phyloP scores from a whole-genome alignment of 2,113 vertebrate genomes.

The Rhinolophus sinicus region DNA sequence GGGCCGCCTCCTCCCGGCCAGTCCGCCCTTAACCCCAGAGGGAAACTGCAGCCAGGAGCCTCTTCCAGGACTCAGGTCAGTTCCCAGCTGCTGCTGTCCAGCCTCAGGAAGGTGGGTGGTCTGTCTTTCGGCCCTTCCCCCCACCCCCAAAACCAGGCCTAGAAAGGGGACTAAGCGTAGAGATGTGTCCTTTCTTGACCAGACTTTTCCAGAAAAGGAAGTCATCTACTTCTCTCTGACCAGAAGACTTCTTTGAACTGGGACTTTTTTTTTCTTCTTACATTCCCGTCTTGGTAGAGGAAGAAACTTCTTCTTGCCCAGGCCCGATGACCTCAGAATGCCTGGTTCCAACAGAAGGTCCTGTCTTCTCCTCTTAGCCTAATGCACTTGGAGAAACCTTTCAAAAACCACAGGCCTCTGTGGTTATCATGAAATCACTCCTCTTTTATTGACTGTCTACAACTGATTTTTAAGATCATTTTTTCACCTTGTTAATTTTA shows the following conservation, averaged over 20 bases:
- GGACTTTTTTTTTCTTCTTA: neutral
- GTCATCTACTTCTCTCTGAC: neutral
- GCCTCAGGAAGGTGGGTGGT: neutral
- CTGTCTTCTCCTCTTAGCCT: neutral
- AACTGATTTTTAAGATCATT: neutral
- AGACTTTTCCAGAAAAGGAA: conserved; percentile 9
- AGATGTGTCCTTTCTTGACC: neutral
- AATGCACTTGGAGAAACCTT: neutral
- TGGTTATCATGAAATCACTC: neutral
- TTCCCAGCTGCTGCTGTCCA: neutral
- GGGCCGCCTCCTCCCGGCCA: neutral
- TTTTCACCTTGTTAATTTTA: neutral
- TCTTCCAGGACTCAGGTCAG: conserved; percentile 54
- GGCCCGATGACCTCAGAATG: too few relatives aligned
- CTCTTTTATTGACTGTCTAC: neutral
- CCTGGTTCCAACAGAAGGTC: accelerated
- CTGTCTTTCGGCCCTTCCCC: neutral
- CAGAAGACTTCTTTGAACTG: neutral
- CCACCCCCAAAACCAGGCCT: neutral
- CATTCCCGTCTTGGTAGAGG: neutral
- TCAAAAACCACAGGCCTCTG: neutral
- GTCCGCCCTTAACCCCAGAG: neutral
- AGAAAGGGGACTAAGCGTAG: neutral
- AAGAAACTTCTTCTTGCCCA: neutral
- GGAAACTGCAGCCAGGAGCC: neutral